Percentiles rank a stretch among this genome's conserved stretches.
These are phyloP conservation scores for Euplagia quadripunctaria DNA, from an alignment of 2,888 invertebrate species.

Conservation along the genomic window DNA sequence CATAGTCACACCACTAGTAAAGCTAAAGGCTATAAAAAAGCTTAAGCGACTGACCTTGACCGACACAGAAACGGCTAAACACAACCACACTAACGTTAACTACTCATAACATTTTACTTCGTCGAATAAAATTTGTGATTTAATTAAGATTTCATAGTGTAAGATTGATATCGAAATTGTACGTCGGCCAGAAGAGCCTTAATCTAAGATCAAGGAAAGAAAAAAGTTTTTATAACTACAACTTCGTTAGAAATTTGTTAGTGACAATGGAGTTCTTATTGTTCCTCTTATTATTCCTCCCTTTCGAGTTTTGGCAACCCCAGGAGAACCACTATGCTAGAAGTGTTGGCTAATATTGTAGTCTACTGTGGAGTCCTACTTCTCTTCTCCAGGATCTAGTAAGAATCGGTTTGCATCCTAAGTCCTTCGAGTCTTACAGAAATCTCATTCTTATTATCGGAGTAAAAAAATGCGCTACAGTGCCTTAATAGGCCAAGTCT, in stretches of 20 bases:
- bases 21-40: constrained; percentile 30
- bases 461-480: no score
- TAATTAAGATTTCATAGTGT: constrained; percentile 19
- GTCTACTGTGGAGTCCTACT: no score
- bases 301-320: no score
- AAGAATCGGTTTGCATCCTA: neutral
- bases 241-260: no score
- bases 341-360: no score
- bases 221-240: neutral
- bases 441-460: no score
- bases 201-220: neutral
- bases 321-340: no score
- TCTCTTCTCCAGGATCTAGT: no score
- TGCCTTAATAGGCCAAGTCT: no score
- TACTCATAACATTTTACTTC: constrained; percentile 19
- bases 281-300: no score
- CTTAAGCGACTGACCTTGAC: constrained; percentile 28
- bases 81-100: constrained; percentile 16
- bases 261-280: no score
- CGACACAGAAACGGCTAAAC: constrained; percentile 17
- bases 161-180: neutral
- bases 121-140: constrained; percentile 23
- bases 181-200: neutral
- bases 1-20: constrained; percentile 20
- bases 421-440: neutral